Evolutionary conservation across 2,113 vertebrate species (phyloP).

Genomic region (Naja naja): DNA sequence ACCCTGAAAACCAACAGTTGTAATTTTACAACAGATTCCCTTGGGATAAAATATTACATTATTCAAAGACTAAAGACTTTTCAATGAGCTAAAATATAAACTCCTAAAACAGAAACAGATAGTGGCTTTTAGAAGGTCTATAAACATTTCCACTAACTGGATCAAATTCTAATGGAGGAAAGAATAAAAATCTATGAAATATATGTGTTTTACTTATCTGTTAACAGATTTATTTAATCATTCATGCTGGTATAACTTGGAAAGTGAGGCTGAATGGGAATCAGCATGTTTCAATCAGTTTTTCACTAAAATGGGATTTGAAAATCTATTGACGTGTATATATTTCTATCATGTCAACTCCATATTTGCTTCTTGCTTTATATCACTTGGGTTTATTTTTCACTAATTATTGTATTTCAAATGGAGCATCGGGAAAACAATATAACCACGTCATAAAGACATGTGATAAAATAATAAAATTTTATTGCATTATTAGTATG

Average conservation of each 20-base stretch:
- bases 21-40: background rate
- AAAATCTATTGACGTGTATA: background rate
- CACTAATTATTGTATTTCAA: background rate
- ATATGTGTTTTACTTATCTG: background rate
- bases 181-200: background rate
- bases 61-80: background rate
- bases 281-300: background rate
- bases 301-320: background rate
- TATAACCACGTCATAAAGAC: background rate
- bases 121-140: slow-evolving; percentile 30
- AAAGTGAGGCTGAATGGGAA: background rate
- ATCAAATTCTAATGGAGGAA: background rate
- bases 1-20: background rate
- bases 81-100: background rate
- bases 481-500: background rate
- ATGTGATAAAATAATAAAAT: background rate
- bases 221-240: background rate
- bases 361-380: background rate
- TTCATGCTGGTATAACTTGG: background rate
- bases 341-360: background rate
- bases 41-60: background rate
- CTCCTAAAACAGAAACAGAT: slow-evolving; percentile 2
- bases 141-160: slow-evolving; percentile 7
- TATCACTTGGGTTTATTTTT: background rate
- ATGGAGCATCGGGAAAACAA: background rate